Evolutionary conservation across 2,797 vertebrate species (phyloP).

Genomic region (Florisuga fusca): DNA sequence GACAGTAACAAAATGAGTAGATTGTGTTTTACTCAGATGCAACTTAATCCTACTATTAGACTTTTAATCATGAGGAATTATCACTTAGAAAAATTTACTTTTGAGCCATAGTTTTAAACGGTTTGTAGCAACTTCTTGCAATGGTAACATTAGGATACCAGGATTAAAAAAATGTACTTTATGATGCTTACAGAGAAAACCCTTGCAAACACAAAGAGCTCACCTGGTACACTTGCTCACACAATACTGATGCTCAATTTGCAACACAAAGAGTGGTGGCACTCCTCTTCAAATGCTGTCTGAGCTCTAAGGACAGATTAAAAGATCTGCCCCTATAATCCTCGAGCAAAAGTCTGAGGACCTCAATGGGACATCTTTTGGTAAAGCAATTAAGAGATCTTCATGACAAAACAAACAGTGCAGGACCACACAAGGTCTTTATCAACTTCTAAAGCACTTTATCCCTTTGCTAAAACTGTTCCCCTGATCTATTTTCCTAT

Average conservation of each 20-base stretch:
- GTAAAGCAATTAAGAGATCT: not conserved
- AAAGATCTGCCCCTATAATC: not conserved
- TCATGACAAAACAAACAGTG: not conserved
- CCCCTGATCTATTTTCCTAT: not conserved
- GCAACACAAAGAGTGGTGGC: not conserved
- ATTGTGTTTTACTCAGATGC: not conserved
- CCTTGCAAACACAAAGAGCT: not conserved
- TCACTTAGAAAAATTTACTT: not conserved
- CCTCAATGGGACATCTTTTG: not conserved
- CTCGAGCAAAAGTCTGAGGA: not conserved
- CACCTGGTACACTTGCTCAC: not conserved
- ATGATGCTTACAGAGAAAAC: not conserved
- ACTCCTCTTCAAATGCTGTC: not conserved
- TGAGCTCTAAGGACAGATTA: not conserved
- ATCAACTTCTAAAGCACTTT: not conserved
- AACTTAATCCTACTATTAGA: not conserved
- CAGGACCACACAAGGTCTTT: not conserved
- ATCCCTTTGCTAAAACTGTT: not conserved
- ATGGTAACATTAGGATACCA: not conserved
- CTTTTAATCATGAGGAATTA: not conserved
- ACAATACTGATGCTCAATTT: fast-evolving
- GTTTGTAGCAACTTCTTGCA: not conserved
- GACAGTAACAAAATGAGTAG: not conserved
- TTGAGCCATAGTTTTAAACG: fast-evolving
- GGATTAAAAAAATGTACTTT: not conserved